These are phyloP conservation scores for Gila robusta DNA, from an alignment of 2,797 vertebrate species.

Conservation along the genomic window DNA sequence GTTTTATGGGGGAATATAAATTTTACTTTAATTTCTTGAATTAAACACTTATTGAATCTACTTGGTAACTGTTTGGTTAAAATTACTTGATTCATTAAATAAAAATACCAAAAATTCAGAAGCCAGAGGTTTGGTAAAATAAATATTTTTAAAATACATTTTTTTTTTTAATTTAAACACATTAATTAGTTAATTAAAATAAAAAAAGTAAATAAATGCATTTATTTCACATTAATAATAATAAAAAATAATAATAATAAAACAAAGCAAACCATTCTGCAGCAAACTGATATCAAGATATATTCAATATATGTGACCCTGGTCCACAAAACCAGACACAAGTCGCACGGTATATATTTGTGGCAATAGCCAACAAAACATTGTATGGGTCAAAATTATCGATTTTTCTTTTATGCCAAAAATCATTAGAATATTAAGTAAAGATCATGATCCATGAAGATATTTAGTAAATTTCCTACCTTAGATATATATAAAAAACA, in stretches of 20 bases:
- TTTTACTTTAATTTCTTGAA: background rate
- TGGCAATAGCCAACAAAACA: too few relatives aligned
- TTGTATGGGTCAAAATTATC: too few relatives aligned
- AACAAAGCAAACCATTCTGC: background rate
- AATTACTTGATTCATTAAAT: background rate
- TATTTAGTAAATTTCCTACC: too few relatives aligned
- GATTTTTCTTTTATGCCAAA: too few relatives aligned
- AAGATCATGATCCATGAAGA: too few relatives aligned
- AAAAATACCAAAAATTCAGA: background rate
- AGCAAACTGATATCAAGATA: background rate
- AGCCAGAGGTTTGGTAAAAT: background rate
- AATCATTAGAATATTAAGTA: too few relatives aligned
- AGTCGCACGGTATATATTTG: too few relatives aligned
- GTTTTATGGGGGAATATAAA: background rate
- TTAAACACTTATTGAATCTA: background rate
- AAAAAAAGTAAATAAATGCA: background rate
- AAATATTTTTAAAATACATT: background rate
- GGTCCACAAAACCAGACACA: too few relatives aligned
- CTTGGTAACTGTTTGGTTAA: background rate
- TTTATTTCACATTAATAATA: background rate
- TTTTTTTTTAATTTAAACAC: background rate
- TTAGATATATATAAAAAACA: too few relatives aligned
- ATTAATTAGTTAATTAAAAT: too few relatives aligned
- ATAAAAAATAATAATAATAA: background rate
- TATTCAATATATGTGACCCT: background rate